Conservation (phyloP, 2,113 vertebrate species). For the Eudorcas thomsonii region DNA sequence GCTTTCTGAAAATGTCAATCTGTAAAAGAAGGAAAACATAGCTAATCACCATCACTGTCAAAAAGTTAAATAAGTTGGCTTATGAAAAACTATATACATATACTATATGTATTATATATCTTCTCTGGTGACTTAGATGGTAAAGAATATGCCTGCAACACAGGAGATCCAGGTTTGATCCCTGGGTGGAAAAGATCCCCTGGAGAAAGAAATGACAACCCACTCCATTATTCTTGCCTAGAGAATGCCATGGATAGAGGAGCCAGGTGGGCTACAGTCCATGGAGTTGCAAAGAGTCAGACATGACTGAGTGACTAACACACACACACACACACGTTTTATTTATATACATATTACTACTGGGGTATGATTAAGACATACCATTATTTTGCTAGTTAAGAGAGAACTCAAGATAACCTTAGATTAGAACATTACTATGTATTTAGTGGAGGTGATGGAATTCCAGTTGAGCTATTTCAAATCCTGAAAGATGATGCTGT, state of each 20-base stretch:
- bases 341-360: not conserved
- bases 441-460: not conserved
- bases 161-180: not conserved
- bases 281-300: not conserved
- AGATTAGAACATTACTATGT: not conserved
- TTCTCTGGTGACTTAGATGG: not conserved
- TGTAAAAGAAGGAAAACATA: not conserved
- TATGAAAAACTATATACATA: not conserved
- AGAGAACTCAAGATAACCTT: not conserved
- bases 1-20: not conserved
- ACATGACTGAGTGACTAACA: not conserved
- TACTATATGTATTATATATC: not conserved
- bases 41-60: not conserved
- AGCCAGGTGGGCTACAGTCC: not conserved
- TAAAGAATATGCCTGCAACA: not conserved
- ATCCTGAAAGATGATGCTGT: not conserved
- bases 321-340: not conserved
- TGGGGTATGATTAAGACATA: not conserved
- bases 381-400: not conserved
- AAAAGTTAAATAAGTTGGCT: not conserved
- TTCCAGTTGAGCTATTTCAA: not conserved
- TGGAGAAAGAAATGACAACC: not conserved
- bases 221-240: not conserved
- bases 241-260: not conserved
- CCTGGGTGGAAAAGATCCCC: not conserved